phyloP scores from a whole-genome alignment of 2,113 vertebrate species.

The Protobothrops mucrosquamatus region DNA sequence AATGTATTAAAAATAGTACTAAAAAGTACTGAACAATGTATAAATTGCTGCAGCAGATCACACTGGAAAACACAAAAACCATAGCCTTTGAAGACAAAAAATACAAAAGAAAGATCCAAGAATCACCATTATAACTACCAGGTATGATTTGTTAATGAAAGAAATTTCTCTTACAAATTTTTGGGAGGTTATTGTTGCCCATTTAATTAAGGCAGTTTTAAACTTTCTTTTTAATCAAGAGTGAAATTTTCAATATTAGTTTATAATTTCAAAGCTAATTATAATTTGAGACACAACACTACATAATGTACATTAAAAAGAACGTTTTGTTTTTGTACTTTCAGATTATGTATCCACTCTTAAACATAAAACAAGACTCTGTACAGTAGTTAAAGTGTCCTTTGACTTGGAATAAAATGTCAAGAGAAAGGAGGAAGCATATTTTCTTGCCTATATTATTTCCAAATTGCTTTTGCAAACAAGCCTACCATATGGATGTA shows the following conservation, averaged over 20 bases:
- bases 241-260: background rate
- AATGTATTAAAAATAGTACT: background rate
- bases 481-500: conserved; percentile 34
- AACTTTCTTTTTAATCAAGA: background rate
- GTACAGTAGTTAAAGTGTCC: background rate
- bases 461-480: conserved; percentile 42
- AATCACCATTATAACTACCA: background rate
- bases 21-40: background rate
- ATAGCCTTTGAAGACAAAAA: background rate
- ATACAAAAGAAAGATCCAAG: background rate
- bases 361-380: background rate
- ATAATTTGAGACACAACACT: background rate
- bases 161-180: background rate
- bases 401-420: background rate
- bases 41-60: background rate
- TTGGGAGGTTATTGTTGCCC: rapidly evolving
- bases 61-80: background rate
- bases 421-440: conserved; percentile 8
- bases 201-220: background rate
- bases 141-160: background rate
- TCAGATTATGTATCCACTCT: background rate
- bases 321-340: background rate
- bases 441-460: conserved; percentile 19
- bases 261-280: background rate
- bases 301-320: background rate